phyloP scores from a whole-genome alignment of 2,113 vertebrate genomes.

The Corythoichthys intestinalis region DNA sequence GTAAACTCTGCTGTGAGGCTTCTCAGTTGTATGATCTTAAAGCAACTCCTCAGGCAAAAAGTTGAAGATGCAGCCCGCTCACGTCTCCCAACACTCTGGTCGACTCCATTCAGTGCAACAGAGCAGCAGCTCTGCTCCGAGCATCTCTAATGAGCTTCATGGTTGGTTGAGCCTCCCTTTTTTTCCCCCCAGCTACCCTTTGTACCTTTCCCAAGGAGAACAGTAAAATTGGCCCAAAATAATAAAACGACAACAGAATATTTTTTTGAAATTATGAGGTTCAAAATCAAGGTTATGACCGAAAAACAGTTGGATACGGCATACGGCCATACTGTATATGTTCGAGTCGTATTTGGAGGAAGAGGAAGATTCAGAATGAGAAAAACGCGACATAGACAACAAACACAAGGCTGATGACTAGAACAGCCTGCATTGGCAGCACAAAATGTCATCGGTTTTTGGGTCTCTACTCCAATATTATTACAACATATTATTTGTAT shows the following conservation, averaged over 20 bases:
- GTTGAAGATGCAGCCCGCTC: not conserved
- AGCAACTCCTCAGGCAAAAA: constrained; percentile 2
- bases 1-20: not conserved
- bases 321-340: too few relatives aligned
- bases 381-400: too few relatives aligned
- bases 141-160: constrained; percentile 5
- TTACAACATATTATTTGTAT: too few relatives aligned
- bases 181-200: not conserved
- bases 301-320: not conserved
- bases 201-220: constrained; percentile 4
- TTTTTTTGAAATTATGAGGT: not conserved
- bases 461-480: too few relatives aligned
- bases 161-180: not conserved
- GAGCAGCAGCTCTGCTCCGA: not conserved
- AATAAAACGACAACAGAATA: not conserved
- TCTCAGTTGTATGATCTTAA: not conserved
- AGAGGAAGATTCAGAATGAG: too few relatives aligned
- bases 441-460: too few relatives aligned
- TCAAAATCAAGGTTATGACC: not conserved
- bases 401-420: too few relatives aligned
- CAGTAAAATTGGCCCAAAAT: not conserved
- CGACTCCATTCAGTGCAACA: not conserved
- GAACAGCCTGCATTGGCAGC: too few relatives aligned
- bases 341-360: too few relatives aligned
- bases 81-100: not conserved